A percentile compares a stretch with the other conserved stretches of the same genome.
phyloP scores from a whole-genome alignment of 92 coral and sea anemone genomes.

The Meandrina meandrites region DNA sequence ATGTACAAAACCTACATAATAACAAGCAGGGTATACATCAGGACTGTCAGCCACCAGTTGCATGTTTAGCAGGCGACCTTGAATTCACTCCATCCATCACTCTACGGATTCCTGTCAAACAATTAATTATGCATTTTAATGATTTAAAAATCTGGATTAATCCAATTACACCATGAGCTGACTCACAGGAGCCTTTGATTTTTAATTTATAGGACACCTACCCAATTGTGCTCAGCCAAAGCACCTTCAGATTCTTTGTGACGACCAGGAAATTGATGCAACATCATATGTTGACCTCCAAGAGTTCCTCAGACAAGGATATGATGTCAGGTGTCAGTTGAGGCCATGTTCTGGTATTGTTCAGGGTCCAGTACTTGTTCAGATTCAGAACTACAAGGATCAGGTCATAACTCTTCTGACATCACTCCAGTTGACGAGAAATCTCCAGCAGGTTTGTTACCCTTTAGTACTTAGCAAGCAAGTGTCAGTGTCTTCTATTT shows the following conservation, averaged over 20 bases:
- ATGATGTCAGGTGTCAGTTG: conserved; percentile 37
- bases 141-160: too few species aligned
- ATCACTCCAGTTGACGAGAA: not conserved
- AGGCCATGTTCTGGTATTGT: conserved; percentile 9
- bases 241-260: conserved; percentile 44
- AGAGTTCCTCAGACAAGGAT: conserved; percentile 28
- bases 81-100: too few species aligned
- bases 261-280: conserved; percentile 20
- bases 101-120: too few species aligned
- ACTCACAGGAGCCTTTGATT: too few species aligned
- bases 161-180: too few species aligned
- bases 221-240: conserved; percentile 1
- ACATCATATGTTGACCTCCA: conserved; percentile 12
- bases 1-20: not conserved
- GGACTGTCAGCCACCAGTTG: not conserved
- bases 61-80: too few species aligned
- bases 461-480: not conserved
- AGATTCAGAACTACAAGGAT: conserved; percentile 15
- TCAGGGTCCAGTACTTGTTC: conserved; percentile 24
- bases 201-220: conserved; percentile 2
- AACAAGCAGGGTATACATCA: not conserved
- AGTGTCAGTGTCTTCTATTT: not conserved
- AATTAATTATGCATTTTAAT: too few species aligned
- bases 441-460: not conserved
- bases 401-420: not conserved